These are phyloP conservation scores for Anthophora plumipes DNA, from an alignment of 2,888 invertebrate species.

Conservation along the genomic window DNA sequence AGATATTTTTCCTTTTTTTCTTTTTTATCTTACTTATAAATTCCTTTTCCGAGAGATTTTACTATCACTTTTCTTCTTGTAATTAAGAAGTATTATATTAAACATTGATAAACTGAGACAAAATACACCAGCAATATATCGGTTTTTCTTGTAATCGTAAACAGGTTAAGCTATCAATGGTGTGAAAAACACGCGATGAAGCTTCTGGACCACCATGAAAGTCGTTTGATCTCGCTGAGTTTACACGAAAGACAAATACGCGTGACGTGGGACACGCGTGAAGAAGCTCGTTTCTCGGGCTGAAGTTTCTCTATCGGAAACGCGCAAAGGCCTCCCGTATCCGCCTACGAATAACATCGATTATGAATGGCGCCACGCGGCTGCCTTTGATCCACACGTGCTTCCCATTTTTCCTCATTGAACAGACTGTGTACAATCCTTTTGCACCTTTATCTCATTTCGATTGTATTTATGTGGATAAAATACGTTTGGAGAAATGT, in stretches of 20 bases:
- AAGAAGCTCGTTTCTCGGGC: not conserved
- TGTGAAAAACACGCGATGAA: conserved; percentile 40
- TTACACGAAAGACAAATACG: conserved; percentile 69
- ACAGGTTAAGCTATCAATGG: not conserved
- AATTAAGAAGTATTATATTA: too few relatives aligned
- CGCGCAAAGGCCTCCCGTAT: not conserved
- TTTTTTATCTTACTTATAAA: too few relatives aligned
- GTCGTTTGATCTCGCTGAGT: conserved; percentile 67
- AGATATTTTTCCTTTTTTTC: too few relatives aligned
- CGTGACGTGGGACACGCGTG: conserved; percentile 61
- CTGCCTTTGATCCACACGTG: not conserved
- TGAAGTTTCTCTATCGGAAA: conserved; percentile 25
- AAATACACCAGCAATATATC: too few relatives aligned
- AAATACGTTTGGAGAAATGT: not conserved
- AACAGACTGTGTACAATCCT: not conserved
- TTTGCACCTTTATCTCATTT: not conserved
- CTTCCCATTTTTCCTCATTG: not conserved
- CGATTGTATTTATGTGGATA: not conserved
- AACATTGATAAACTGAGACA: too few relatives aligned
- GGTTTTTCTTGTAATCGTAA: not conserved
- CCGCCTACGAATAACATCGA: not conserved
- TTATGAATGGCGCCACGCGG: not conserved
- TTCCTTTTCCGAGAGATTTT: not conserved
- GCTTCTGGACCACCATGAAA: conserved; percentile 67
- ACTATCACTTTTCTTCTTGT: not conserved